phyloP scores from a whole-genome alignment of 53 echinoderm and acorn worm genomes.

The Hippasteria phrygiana region DNA sequence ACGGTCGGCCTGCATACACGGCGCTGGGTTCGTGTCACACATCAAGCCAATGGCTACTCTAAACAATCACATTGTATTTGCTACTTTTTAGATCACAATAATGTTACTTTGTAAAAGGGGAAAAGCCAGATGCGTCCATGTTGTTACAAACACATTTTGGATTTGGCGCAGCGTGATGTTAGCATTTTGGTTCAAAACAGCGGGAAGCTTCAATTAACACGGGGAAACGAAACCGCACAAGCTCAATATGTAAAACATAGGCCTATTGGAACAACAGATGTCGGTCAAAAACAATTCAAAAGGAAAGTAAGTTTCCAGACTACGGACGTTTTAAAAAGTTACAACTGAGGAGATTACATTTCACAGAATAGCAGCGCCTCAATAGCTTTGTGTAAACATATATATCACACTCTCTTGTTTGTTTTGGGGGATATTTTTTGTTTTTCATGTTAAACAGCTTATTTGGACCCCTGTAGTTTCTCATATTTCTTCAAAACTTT shows the following conservation, averaged over 20 bases:
- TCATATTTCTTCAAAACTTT: no score
- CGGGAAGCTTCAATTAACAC: not conserved
- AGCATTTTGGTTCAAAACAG: not conserved
- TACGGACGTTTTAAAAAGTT: not conserved
- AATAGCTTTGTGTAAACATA: no score
- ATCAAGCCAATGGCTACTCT: slow-evolving; percentile 25
- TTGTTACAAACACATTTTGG: slow-evolving; percentile 1
- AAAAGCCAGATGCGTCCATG: slow-evolving; percentile 11
- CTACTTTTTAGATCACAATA: not conserved
- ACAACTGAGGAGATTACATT: no score
- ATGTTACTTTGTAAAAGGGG: not conserved
- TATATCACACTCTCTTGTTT: no score
- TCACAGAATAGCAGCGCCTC: no score
- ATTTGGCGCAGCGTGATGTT: not conserved
- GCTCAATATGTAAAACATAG: not conserved
- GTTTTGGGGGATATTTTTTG: no score
- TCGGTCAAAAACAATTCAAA: not conserved
- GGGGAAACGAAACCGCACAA: not conserved
- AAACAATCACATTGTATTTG: slow-evolving; percentile 13
- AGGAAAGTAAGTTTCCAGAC: not conserved
- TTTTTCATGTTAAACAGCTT: no score
- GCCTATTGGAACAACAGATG: slow-evolving; percentile 1
- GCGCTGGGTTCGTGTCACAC: not conserved
- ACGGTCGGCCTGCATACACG: not conserved
- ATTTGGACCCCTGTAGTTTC: no score